These are phyloP conservation scores for Andrena flavipes DNA, from an alignment of 2,888 invertebrate genomes.

Conservation along the genomic window DNA sequence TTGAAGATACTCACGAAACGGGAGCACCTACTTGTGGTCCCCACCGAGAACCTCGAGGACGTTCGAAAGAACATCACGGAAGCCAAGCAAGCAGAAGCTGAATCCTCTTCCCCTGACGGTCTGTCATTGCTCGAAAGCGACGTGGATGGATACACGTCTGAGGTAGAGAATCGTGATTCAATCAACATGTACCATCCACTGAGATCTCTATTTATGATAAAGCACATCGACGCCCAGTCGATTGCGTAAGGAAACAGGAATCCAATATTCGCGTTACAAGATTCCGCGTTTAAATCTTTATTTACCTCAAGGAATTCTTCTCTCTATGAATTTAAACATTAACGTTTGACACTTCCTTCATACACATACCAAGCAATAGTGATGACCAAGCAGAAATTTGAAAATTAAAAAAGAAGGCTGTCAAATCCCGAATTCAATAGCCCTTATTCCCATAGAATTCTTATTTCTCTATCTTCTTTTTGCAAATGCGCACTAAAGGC, in stretches of 20 bases:
- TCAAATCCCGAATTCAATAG: too few species aligned
- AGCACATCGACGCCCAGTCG: not conserved
- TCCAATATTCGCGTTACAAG: not conserved
- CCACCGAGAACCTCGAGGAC: constrained; percentile 67
- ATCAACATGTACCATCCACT: constrained; percentile 5
- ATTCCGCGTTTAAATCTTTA: not conserved
- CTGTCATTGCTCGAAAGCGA: constrained; percentile 23
- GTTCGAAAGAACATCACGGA: constrained; percentile 71
- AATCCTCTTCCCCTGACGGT: constrained; percentile 15
- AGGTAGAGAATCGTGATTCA: constrained; percentile 48
- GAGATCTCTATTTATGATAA: constrained; percentile 15
- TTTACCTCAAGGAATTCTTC: too few species aligned
- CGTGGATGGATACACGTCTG: constrained; percentile 31
- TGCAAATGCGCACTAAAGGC: too few species aligned
- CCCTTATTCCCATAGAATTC: too few species aligned
- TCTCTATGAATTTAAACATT: too few species aligned
- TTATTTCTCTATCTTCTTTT: too few species aligned
- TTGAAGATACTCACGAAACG: constrained; percentile 71
- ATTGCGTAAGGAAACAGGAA: constrained; percentile 1
- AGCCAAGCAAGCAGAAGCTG: constrained; percentile 29
- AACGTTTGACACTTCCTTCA: not conserved
- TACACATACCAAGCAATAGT: too few species aligned
- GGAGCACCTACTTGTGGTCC: constrained; percentile 72
- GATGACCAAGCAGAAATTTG: too few species aligned
- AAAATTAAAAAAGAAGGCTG: too few species aligned